Evolutionary conservation across 2,888 invertebrate species (phyloP), one percentile per base, ranked within the genome.

Genomic region (Xestia ashworthii): DNA sequence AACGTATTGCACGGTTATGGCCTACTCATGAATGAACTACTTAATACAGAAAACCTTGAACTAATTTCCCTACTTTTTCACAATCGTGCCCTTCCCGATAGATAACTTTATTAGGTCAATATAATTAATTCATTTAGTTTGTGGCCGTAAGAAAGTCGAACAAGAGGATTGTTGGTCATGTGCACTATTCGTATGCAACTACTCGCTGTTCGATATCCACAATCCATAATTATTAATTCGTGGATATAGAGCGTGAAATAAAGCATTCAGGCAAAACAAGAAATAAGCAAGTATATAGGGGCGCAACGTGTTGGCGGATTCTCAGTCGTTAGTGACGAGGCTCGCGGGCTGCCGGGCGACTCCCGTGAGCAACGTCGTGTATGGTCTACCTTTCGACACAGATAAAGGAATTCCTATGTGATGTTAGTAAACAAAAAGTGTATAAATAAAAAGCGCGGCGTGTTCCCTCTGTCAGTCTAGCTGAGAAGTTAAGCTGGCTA

Each of bases 361-460:
- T 89, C 85, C 87, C 88, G 87, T 88, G 86, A 80, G 86, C 85
- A 62, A 85, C 83, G 78, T 87, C 84, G 85, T 87, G 87, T 86
- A 85, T 88, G 76, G 81, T 76, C 86, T 85, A 81, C 81, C 87
- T 87, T 84, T 90, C 92, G 89, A 90, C 86, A 90, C 85, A 91
- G 91, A 92, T 93, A 92, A 93, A 94, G 89, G 90, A 92, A 93
- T 93, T 92, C 91, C 89, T 92, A 92, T 95, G 95, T 95, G 92
- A 95, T 96, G 96, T 95, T 96, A 94, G 94, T 95, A 96, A 96
- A 96, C 94, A 96, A 94, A 94, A 94, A 95, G 94, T 95, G 95
- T 93, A 92, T 93, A 94, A 92, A 95, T 95, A 95, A 94, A 95
- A 95, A 94, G 78, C 88, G 90, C 91, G 85, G 88, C 90, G 93